phyloP scores from a whole-genome alignment of 2,113 vertebrate species.

The Arvicanthis niloticus region DNA sequence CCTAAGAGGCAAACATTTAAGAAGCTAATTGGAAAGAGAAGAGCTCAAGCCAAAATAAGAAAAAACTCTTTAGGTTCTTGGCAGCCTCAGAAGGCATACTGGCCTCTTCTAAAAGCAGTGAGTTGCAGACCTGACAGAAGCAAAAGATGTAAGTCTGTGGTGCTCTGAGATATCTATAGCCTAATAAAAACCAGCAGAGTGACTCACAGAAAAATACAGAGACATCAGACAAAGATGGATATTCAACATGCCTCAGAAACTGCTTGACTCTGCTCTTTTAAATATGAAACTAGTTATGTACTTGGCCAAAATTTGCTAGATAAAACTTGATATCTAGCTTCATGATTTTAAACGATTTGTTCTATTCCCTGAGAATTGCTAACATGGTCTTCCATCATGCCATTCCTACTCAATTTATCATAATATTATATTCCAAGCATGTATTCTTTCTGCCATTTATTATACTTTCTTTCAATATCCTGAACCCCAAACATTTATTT shows the following conservation, averaged over 20 bases:
- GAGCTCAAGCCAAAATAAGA: slow-evolving; percentile 29
- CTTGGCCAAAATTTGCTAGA: not conserved
- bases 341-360: not conserved
- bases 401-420: not conserved
- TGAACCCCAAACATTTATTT: not conserved
- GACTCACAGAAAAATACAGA: slow-evolving; percentile 43
- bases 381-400: not conserved
- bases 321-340: slow-evolving; percentile 5
- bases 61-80: slow-evolving; percentile 36
- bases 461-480: slow-evolving; percentile 28
- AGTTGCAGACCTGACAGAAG: slow-evolving; percentile 33
- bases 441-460: not conserved
- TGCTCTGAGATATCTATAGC: slow-evolving; percentile 17
- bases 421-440: slow-evolving; percentile 8
- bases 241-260: not conserved
- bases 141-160: slow-evolving; percentile 16
- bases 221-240: not conserved
- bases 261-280: slow-evolving; percentile 10
- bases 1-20: slow-evolving; percentile 38
- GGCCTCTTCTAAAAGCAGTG: slow-evolving; percentile 5
- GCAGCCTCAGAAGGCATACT: not conserved
- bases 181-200: slow-evolving; percentile 60
- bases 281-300: not conserved
- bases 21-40: slow-evolving; percentile 37
- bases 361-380: not conserved